These are phyloP conservation scores for Latrodectus elegans DNA, from an alignment of 2,888 invertebrate species.

Conservation along the genomic window DNA sequence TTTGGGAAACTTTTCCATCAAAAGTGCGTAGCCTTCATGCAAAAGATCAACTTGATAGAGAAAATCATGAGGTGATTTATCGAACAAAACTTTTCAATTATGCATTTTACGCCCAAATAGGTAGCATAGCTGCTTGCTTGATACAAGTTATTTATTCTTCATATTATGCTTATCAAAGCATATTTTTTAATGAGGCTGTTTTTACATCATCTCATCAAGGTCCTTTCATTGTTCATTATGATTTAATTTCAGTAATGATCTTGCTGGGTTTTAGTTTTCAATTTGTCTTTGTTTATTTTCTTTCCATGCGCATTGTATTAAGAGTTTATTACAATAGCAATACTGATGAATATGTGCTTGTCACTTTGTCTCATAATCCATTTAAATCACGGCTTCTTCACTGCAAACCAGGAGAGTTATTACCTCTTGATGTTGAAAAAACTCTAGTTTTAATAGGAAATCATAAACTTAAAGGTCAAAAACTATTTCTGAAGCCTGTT, in stretches of 20 bases:
- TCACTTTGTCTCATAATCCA: slow-evolving; percentile 33
- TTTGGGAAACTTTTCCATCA: slow-evolving; percentile 56
- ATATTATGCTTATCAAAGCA: not conserved
- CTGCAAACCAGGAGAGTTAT: slow-evolving; percentile 34
- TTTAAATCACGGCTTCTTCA: slow-evolving; percentile 7
- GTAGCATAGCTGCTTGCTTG: not conserved
- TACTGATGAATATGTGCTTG: slow-evolving; percentile 40
- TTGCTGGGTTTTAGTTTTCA: slow-evolving; percentile 10
- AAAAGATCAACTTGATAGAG: slow-evolving; percentile 34
- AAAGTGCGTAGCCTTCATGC: not conserved
- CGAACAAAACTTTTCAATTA: slow-evolving; percentile 21
- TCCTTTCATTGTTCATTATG: slow-evolving; percentile 10
- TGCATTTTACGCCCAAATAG: slow-evolving; percentile 38
- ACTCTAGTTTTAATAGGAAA: slow-evolving; percentile 13
- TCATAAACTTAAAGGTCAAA: not conserved
- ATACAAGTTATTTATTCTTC: not conserved
- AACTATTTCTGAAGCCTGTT: slow-evolving; percentile 6
- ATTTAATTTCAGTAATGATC: not conserved
- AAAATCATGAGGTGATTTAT: slow-evolving; percentile 30
- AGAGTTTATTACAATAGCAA: slow-evolving; percentile 26
- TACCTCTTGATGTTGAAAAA: not conserved
- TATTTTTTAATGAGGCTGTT: not conserved
- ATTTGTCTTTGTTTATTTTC: slow-evolving; percentile 1
- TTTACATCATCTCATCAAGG: not conserved
- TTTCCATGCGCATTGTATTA: slow-evolving; percentile 7